Base-by-base conservation (phyloP, 2,888 invertebrate species). In the Agapostemon virescens region DNA sequence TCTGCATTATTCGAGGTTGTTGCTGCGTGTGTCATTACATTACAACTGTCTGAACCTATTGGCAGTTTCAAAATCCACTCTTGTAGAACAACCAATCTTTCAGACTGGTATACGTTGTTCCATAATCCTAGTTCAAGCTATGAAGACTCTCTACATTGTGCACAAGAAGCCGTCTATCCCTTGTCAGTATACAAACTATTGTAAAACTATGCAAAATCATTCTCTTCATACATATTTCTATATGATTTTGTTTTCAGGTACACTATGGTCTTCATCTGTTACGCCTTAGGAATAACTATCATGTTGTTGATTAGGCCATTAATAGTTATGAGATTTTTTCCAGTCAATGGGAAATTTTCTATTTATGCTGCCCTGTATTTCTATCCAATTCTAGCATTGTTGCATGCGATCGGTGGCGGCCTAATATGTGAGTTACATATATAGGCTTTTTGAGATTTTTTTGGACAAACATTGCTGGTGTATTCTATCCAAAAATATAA, bases 131-230 rank as follows among this genome's bases (percentile, higher is more conserved):
- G 95, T 85, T 98, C 98, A 0, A 97, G 98, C 93, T 99, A 98
- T 93, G 96, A 97, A 77, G 95, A 95, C 82, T 96, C 96, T 26
- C 93, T 99, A 73, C 96, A 98, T 93, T 99, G 99, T 93, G 98
- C 99, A 0, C 98, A 99, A 91, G 99, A 99, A 93, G 98, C 98
- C 76, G 98, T 99, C 0, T 99, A 98, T 94, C 99, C 99, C 64
- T 93, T 99, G 98, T 99, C 95, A 95, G 96, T 95, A 83, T 26
- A 26, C 9, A 5, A 6, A 33, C n/a, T 17, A 40, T 26, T 6
- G 9, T 36, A 13, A 33, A 23, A 40, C 55, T 23, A 68, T 71
- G 38, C 26, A 11, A 4, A 26, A 15, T n/a, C 0, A 1, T 30
- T 1, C 1, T 66, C 9, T 42, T 4, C 0, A 42, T 42, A n/a